A percentile compares a stretch with the other conserved stretches of the same genome.
These are phyloP conservation scores for Psylliodes chrysocephalus DNA, from an alignment of 2,888 invertebrate species.

Conservation along the genomic window DNA sequence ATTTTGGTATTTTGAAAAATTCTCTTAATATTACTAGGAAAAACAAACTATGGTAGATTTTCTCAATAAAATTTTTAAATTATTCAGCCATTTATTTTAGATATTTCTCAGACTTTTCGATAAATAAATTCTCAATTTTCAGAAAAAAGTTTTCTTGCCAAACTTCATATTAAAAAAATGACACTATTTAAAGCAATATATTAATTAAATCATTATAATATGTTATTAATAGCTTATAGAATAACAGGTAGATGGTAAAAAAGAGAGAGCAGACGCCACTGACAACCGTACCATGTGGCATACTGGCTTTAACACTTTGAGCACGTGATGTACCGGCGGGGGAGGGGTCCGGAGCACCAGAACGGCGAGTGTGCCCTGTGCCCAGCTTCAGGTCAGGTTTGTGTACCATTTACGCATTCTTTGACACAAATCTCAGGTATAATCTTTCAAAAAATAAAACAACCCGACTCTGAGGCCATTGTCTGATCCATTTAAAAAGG, in stretches of 20 bases:
- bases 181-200: no score
- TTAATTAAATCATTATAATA: no score
- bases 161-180: no score
- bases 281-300: conserved; percentile 28
- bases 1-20: no score
- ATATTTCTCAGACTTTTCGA: no score
- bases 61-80: no score
- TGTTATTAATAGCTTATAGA: no score
- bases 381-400: conserved; percentile 42
- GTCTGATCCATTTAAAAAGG: conserved; percentile 36
- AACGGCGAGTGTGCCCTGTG: conserved; percentile 28
- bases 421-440: conserved; percentile 44
- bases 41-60: no score
- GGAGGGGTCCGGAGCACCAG: conserved; percentile 31
- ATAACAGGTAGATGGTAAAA: background rate
- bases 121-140: no score
- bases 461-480: conserved; percentile 30
- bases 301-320: conserved; percentile 37
- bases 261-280: conserved; percentile 23
- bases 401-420: conserved; percentile 35
- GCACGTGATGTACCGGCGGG: conserved; percentile 33
- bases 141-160: no score
- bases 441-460: conserved; percentile 38
- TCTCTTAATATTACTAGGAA: no score
- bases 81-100: no score